Evolutionary conservation across 1,140 invertebrate species (phyloP).

Genomic region (Bombus huntii): DNA sequence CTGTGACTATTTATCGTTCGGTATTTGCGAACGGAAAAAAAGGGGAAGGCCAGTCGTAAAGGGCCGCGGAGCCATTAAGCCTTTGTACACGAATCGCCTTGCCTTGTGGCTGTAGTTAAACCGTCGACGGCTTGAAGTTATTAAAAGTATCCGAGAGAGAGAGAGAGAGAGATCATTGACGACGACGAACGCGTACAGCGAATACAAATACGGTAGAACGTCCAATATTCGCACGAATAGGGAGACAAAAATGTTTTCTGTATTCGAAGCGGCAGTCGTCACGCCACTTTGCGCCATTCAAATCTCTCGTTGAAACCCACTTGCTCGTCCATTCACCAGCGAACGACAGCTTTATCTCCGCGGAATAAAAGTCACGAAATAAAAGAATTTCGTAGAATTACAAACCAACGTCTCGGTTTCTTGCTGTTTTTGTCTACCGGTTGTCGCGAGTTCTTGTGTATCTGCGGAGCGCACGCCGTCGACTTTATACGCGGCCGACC

Average conservation of each 20-base stretch:
- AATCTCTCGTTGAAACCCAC: not conserved
- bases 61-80: constrained; percentile 7
- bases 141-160: not conserved
- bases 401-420: constrained; percentile 17
- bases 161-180: no score
- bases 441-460: constrained; percentile 1
- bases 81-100: constrained; percentile 10
- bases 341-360: not conserved
- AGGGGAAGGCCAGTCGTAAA: constrained; percentile 2
- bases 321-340: not conserved
- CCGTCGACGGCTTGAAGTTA: not conserved
- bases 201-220: not conserved
- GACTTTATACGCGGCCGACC: constrained; percentile 37
- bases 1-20: constrained; percentile 38
- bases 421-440: not conserved
- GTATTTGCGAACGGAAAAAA: constrained; percentile 24
- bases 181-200: not conserved
- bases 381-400: constrained; percentile 22
- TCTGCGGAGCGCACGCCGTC: constrained; percentile 29
- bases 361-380: not conserved
- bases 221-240: no score
- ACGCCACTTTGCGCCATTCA: not conserved
- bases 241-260: no score
- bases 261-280: no score
- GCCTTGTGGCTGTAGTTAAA: not conserved